Base-by-base conservation (phyloP, 2,113 vertebrate species). In the Neodontobutis hainanensis region DNA sequence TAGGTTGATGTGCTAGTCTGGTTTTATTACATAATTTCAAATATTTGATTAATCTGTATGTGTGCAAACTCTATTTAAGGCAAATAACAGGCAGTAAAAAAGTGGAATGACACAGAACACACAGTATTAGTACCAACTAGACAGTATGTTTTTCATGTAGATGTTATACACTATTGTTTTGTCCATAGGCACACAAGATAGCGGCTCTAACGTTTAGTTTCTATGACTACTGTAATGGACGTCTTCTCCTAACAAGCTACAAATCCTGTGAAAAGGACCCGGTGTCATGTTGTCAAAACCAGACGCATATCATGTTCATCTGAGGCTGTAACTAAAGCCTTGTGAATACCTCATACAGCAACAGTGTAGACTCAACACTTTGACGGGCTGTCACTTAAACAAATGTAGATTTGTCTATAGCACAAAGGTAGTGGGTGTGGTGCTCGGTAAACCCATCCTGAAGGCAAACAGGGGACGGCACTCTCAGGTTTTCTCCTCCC, bases 371-470 rank as follows among this genome's bases (percentile, higher is more conserved):
- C 11, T 61, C 53, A 11, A 36, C 75, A 1, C 42, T 61, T 52
- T 61, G 80, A 71, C 42, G 16, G 75, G 48, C 61, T 69, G 81
- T 79, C 74, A 8, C 38, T 36, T 32, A 83, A 76, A 74, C 60
- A 66, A 45, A 77, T 61, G 72, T 47, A 7, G 52, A 50, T 70
- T 84, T 79, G 79, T 82, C 40, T 0, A 2, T 12, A 1, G 12
- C 52, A 75, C 75, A 79, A 74, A 69, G 65, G 6, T 5, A 55
- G 8, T 44, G 79, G 78, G 83, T 64, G 84, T 80, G 86, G 78
- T 51, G 60, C 75, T 45, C 1, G 40, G 53, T 42, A 43, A 12
- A 56, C 75, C 67, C 74, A 47, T 65, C 81, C 78, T 42, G 5
- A 69, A 78, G 79, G 61, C 51, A 78, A 68, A 78, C 61, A 19